phyloP scores from a whole-genome alignment of 2,797 vertebrate genomes.

The Siniperca undulata region DNA sequence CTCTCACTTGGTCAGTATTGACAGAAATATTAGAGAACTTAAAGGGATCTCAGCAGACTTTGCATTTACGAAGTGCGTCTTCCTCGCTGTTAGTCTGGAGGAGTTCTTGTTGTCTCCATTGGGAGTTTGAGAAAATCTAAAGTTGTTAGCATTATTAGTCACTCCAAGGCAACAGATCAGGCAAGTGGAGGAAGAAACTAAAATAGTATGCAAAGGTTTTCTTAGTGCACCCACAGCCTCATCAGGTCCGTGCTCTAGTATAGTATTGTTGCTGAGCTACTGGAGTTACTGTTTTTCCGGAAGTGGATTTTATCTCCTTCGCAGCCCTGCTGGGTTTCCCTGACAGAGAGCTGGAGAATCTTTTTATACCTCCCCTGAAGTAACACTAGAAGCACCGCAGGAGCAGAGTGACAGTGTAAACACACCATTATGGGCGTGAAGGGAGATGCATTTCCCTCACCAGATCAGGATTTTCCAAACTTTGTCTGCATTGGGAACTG shows the following conservation, averaged over 20 bases:
- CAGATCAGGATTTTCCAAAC: conserved; percentile 23
- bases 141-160: conserved; percentile 53
- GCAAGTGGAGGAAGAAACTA: conserved; percentile 34
- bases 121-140: conserved; percentile 48
- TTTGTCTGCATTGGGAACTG: neutral
- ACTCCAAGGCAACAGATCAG: conserved; percentile 34
- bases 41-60: conserved; percentile 36
- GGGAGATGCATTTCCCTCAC: conserved; percentile 14
- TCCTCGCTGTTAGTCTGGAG: conserved; percentile 18
- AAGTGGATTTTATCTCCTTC: conserved; percentile 43
- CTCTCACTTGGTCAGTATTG: conserved; percentile 54
- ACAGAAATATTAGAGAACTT: conserved; percentile 60
- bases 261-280: conserved; percentile 9
- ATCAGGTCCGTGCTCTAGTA: neutral
- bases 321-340: conserved; percentile 54
- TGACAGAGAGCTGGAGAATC: conserved; percentile 44
- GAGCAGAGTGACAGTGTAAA: conserved; percentile 51
- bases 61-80: conserved; percentile 18
- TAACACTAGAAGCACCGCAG: conserved; percentile 43
- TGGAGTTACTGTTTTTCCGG: conserved; percentile 22
- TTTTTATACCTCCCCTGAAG: conserved; percentile 53
- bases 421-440: conserved; percentile 29
- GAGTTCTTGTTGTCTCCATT: conserved; percentile 35
- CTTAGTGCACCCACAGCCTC: conserved; percentile 23
- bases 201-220: conserved; percentile 50